These are phyloP conservation scores for Urocolius indicus DNA, from an alignment of 2,113 vertebrate species.

Conservation along the genomic window DNA sequence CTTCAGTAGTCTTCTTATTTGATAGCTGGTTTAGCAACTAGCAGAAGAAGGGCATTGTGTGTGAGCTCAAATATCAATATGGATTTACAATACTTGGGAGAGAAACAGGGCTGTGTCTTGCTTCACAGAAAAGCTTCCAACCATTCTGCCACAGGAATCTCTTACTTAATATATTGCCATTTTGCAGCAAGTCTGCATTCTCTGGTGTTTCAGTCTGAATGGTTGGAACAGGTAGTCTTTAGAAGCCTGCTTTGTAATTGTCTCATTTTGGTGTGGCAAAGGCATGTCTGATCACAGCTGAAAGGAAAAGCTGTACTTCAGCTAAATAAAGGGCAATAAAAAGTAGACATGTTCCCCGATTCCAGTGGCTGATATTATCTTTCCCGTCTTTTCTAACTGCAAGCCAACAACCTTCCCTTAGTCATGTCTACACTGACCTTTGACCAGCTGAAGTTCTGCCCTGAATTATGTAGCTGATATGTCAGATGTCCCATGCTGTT, in stretches of 20 bases:
- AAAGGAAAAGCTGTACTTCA: background rate
- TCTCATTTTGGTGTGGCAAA: background rate
- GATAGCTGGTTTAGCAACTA: background rate
- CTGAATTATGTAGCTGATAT: background rate
- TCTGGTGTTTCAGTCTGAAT: background rate
- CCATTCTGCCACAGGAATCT: background rate
- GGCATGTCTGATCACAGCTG: background rate
- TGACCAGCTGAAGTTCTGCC: background rate
- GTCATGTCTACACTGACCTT: background rate
- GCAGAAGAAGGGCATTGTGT: background rate
- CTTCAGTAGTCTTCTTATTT: background rate
- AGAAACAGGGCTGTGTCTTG: background rate
- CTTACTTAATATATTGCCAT: background rate
- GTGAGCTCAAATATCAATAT: background rate
- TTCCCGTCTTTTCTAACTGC: background rate
- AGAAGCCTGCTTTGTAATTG: background rate
- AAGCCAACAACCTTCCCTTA: background rate
- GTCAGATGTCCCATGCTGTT: background rate
- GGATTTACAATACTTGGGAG: background rate
- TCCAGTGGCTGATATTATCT: background rate
- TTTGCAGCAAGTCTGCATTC: background rate
- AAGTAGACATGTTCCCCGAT: background rate
- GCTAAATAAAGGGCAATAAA: background rate
- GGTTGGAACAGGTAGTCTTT: background rate
- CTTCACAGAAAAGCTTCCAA: background rate